Conservation (phyloP, 2,113 vertebrate species). For the Lophotis ruficrista region DNA sequence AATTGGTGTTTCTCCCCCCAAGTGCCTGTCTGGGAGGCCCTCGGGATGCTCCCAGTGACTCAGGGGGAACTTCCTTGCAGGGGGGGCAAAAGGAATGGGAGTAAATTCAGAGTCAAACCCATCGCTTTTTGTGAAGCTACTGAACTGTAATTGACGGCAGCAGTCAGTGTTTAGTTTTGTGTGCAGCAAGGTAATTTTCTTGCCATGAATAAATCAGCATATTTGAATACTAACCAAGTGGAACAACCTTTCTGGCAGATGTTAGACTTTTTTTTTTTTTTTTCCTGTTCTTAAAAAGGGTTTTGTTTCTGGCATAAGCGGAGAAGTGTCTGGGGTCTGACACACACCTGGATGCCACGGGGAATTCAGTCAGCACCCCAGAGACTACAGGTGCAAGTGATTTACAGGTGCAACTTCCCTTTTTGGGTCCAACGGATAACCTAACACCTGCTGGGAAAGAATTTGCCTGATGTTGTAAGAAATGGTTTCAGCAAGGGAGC, state of each 20-base stretch:
- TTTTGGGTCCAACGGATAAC: not conserved
- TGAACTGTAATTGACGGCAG: not conserved
- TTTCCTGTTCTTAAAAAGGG: not conserved
- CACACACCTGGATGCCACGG: not conserved
- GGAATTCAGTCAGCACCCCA: not conserved
- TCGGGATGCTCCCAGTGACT: not conserved
- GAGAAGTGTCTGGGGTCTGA: not conserved
- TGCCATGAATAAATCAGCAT: constrained; percentile 16
- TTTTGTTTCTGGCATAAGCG: not conserved
- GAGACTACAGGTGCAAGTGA: not conserved
- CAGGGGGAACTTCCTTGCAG: not conserved
- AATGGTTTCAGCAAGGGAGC: not conserved
- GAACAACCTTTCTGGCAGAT: constrained; percentile 1
- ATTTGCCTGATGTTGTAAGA: not conserved
- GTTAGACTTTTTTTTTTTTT: not conserved
- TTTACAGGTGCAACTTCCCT: not conserved
- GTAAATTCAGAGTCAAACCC: not conserved
- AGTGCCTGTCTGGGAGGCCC: not conserved
- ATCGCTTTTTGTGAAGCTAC: not conserved
- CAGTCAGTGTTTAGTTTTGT: not conserved
- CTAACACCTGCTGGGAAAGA: not conserved
- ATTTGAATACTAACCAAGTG: constrained; percentile 24
- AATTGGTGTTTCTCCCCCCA: not conserved
- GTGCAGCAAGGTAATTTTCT: not conserved
- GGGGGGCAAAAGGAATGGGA: not conserved